phyloP scores from a whole-genome alignment of 1,140 invertebrate species.

The Saccostrea cuccullata region DNA sequence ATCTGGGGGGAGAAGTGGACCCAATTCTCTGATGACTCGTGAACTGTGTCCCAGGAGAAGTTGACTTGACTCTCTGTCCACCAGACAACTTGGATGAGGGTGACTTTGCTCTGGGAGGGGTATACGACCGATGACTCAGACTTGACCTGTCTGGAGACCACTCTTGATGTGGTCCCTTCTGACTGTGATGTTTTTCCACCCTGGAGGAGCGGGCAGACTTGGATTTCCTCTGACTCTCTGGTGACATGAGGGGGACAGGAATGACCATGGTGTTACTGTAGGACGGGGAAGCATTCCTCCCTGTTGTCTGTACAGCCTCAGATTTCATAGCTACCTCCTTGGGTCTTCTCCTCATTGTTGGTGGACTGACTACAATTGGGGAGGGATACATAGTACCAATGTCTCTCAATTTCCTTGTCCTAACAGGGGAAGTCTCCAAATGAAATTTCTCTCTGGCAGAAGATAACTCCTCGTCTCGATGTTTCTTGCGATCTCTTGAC shows the following conservation, averaged over 20 bases:
- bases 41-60: slow-evolving; percentile 8
- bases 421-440: neutral
- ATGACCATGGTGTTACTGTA: slow-evolving; percentile 49
- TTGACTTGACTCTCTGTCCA: slow-evolving; percentile 50
- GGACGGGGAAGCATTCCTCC: slow-evolving; percentile 53
- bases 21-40: neutral
- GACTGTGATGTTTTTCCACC: neutral
- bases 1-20: slow-evolving; percentile 54
- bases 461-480: neutral
- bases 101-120: slow-evolving; percentile 46
- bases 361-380: slow-evolving; percentile 59
- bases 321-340: slow-evolving; percentile 61
- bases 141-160: slow-evolving; percentile 17
- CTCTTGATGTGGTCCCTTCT: slow-evolving; percentile 40
- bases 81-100: slow-evolving; percentile 23
- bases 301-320: slow-evolving; percentile 65
- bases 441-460: slow-evolving; percentile 32
- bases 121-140: slow-evolving; percentile 11
- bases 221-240: slow-evolving; percentile 38
- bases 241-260: slow-evolving; percentile 53
- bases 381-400: slow-evolving; percentile 68
- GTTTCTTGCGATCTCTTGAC: slow-evolving; percentile 20
- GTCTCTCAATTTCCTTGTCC: slow-evolving; percentile 54
- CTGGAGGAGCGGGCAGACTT: slow-evolving; percentile 39
- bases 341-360: slow-evolving; percentile 43